A percentile compares a stretch with the other conserved stretches of the same genome.
phyloP scores from a whole-genome alignment of 2,888 invertebrate genomes.

The Cetonia aurata region DNA sequence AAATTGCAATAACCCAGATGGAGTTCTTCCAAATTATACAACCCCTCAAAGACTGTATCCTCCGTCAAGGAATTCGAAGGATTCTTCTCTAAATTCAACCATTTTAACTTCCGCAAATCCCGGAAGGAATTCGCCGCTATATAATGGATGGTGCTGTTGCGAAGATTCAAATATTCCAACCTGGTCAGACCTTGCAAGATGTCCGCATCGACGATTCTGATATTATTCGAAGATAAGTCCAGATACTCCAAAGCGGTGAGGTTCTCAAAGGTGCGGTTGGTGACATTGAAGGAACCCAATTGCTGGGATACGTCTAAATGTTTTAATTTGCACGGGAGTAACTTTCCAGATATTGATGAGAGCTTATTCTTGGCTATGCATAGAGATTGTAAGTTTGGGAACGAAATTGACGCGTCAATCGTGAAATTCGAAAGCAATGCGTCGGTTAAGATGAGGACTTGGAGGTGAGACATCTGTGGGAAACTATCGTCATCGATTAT shows the following conservation, averaged over 20 bases:
- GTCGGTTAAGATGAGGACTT: slow-evolving; percentile 70
- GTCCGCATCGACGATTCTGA: slow-evolving; percentile 68
- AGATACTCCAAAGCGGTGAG: slow-evolving; percentile 68
- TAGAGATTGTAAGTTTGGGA: slow-evolving; percentile 70
- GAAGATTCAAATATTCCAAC: slow-evolving; percentile 68
- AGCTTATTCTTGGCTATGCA: slow-evolving; percentile 70
- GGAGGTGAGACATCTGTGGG: slow-evolving; percentile 70
- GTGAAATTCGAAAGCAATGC: slow-evolving; percentile 68
- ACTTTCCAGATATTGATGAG: slow-evolving; percentile 65
- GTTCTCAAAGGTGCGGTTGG: slow-evolving; percentile 67
- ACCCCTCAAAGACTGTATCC: slow-evolving; percentile 66
- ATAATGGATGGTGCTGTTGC: slow-evolving; percentile 69
- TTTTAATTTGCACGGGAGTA: slow-evolving; percentile 56
- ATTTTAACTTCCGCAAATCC: slow-evolving; percentile 65
- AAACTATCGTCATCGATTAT: slow-evolving; percentile 68
- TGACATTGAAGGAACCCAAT: slow-evolving; percentile 69
- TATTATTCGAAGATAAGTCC: slow-evolving; percentile 70
- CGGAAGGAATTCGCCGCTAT: slow-evolving; percentile 69
- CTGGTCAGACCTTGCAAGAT: slow-evolving; percentile 69
- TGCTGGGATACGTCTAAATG: slow-evolving; percentile 70
- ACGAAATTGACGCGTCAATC: slow-evolving; percentile 67
- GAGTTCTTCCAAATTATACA: slow-evolving; percentile 68
- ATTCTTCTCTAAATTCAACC: slow-evolving; percentile 71
- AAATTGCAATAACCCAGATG: slow-evolving; percentile 70
- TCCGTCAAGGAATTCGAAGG: slow-evolving; percentile 52